phyloP scores from a whole-genome alignment of 2,113 vertebrate genomes.

The Chaetura pelagica region DNA sequence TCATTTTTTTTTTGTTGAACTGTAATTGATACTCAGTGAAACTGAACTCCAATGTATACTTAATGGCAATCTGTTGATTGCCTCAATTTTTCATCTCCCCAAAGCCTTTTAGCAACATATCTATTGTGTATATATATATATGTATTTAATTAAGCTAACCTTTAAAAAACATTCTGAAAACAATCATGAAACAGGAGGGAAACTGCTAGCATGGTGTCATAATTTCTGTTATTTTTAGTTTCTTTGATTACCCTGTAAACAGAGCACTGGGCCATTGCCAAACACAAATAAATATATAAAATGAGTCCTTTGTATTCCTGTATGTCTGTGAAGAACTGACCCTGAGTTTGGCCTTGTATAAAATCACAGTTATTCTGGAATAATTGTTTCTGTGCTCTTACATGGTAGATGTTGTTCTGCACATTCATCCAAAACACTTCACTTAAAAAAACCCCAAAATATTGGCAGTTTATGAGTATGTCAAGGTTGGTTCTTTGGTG shows the following conservation, averaged over 20 bases:
- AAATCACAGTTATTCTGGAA: neutral
- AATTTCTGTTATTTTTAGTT: neutral
- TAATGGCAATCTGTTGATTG: neutral
- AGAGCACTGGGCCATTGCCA: neutral
- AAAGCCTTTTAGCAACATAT: neutral
- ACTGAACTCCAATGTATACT: neutral
- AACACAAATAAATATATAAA: neutral
- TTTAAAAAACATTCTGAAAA: conserved; percentile 22
- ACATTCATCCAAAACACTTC: neutral
- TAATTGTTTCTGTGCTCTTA: neutral
- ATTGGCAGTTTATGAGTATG: neutral
- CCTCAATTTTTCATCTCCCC: neutral
- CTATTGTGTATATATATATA: neutral
- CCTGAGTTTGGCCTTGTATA: neutral
- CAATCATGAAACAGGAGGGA: neutral
- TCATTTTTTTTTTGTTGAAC: neutral
- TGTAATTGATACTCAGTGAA: neutral
- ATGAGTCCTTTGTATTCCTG: neutral
- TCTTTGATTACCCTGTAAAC: neutral
- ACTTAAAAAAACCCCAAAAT: neutral
- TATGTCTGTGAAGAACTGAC: neutral
- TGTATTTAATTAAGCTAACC: conserved; percentile 15
- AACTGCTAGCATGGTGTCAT: neutral
- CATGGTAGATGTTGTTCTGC: neutral
- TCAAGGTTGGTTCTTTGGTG: conserved; percentile 13